A percentile compares a stretch with the other conserved stretches of the same genome.
Evolutionary conservation across 2,113 vertebrate genomes (phyloP).

Genomic region (Copsychus sechellarum): DNA sequence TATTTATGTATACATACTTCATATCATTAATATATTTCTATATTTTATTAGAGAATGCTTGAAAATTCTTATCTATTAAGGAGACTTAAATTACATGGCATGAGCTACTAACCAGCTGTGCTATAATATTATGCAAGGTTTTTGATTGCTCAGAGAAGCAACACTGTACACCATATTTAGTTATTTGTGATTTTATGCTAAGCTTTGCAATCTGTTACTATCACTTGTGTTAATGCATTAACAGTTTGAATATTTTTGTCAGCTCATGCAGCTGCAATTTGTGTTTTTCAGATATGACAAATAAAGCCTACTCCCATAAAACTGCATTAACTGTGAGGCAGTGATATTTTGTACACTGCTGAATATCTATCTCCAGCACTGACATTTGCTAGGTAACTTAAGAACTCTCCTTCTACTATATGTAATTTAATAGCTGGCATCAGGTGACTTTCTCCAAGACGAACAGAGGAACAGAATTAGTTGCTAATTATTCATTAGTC

Average conservation of each 20-base stretch:
- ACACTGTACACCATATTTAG: neutral
- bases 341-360: neutral
- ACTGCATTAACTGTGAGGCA: neutral
- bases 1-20: no score
- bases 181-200: constrained; percentile 58
- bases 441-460: neutral
- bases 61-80: constrained; percentile 24
- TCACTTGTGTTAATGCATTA: constrained; percentile 26
- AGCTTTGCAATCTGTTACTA: constrained; percentile 46
- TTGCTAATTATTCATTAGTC: neutral
- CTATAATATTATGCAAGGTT: constrained; percentile 50
- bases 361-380: neutral
- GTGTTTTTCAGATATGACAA: neutral
- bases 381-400: neutral
- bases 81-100: constrained; percentile 33
- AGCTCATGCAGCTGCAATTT: neutral
- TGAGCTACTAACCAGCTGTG: constrained; percentile 49
- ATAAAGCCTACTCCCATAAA: neutral
- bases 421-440: constrained; percentile 1
- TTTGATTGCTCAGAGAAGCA: constrained; percentile 50
- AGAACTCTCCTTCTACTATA: neutral
- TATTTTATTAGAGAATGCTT: constrained; percentile 49
- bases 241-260: constrained; percentile 18
- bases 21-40: no score
- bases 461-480: neutral